phyloP scores from a whole-genome alignment of 2,797 vertebrate genomes.

The Phalloptychus januarius region DNA sequence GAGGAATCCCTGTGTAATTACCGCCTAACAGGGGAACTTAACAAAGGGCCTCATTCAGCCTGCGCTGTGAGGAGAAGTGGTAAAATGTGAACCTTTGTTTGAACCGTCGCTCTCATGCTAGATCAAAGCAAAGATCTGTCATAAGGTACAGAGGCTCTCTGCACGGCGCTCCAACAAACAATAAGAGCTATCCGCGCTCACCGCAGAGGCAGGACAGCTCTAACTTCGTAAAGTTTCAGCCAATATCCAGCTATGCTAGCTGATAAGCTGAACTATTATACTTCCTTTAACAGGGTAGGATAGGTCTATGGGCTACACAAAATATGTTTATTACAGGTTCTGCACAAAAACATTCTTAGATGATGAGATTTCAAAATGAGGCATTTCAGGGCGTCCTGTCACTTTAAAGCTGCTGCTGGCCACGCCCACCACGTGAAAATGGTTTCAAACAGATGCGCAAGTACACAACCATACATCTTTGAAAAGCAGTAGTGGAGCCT shows the following conservation, averaged over 20 bases:
- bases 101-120: constrained; percentile 45
- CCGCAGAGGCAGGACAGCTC: constrained; percentile 10
- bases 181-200: constrained; percentile 11
- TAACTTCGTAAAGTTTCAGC: neutral
- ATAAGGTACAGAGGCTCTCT: constrained; percentile 41
- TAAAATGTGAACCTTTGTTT: constrained; percentile 69
- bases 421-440: too few relatives aligned
- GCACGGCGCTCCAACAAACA: constrained; percentile 32
- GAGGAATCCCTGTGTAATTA: constrained; percentile 73
- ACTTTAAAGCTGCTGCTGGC: too few relatives aligned
- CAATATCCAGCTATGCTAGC: constrained; percentile 1
- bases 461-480: too few relatives aligned
- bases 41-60: constrained; percentile 73
- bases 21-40: constrained; percentile 66
- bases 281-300: too few relatives aligned
- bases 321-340: too few relatives aligned
- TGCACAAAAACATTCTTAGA: too few relatives aligned
- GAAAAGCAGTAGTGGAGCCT: too few relatives aligned
- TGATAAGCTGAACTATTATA: neutral
- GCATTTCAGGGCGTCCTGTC: too few relatives aligned
- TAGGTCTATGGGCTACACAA: too few relatives aligned
- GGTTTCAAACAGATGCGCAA: too few relatives aligned
- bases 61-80: constrained; percentile 38
- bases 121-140: constrained; percentile 63
- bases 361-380: too few relatives aligned